Percentiles rank a stretch among this genome's conserved stretches.
These are phyloP conservation scores for Chelonus insularis DNA, from an alignment of 1,140 invertebrate genomes.

Conservation along the genomic window DNA sequence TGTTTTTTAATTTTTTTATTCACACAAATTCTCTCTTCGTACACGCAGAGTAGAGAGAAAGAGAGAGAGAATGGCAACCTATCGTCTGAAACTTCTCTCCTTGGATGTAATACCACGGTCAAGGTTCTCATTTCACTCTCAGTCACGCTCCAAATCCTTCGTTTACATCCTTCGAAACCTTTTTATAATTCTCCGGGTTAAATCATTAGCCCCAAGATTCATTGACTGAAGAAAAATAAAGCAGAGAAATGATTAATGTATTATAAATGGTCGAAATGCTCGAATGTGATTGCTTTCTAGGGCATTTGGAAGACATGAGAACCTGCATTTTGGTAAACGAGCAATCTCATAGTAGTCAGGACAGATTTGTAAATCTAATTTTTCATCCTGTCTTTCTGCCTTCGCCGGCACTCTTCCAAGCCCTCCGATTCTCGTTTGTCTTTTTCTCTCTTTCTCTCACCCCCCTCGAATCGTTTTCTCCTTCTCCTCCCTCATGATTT, in stretches of 20 bases:
- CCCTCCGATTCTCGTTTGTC: slow-evolving; percentile 8
- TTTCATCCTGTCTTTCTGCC: slow-evolving; percentile 47
- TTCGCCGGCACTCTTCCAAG: slow-evolving; percentile 18
- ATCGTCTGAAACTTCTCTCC: neutral
- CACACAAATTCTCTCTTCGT: slow-evolving; percentile 1
- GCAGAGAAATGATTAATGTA: slow-evolving; percentile 24
- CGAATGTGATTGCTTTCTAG: slow-evolving; percentile 21
- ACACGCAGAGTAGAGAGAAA: neutral
- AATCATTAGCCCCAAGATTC: slow-evolving; percentile 20
- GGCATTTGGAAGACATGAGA: slow-evolving; percentile 15
- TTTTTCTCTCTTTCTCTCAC: slow-evolving; percentile 24
- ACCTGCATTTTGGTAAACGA: neutral
- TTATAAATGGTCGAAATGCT: slow-evolving; percentile 21
- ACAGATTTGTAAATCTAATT: slow-evolving; percentile 56
- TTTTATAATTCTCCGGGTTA: neutral
- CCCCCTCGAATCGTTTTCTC: slow-evolving; percentile 32
- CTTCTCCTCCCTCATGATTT: slow-evolving; percentile 11
- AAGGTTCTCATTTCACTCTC: slow-evolving; percentile 20
- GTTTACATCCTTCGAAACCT: neutral
- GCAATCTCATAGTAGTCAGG: slow-evolving; percentile 46
- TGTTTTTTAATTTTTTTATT: slow-evolving; percentile 1
- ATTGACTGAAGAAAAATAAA: slow-evolving; percentile 7
- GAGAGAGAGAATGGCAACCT: neutral
- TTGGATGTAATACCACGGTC: slow-evolving; percentile 11
- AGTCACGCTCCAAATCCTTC: neutral